Evolutionary conservation across 1,140 invertebrate species (phyloP), one percentile per base, ranked within the genome.

Genomic region (Grapholita molesta): DNA sequence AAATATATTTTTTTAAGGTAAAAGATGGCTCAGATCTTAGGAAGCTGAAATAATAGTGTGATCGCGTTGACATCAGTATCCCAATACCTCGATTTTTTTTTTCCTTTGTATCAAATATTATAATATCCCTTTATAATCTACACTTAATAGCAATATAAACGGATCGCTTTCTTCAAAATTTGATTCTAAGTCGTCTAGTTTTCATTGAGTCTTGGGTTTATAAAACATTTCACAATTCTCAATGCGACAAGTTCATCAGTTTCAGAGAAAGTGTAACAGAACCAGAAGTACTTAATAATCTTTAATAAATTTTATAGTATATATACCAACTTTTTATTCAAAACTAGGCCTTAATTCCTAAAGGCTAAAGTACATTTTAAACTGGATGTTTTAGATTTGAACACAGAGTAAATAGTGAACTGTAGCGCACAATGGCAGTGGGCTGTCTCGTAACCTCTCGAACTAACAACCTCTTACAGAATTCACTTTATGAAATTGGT

Each of bases 401-500:
- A n/a, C 42, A 21, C 21, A 48, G n/a, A 21, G 42, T 48, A 48
- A 48, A 48, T 18, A 30, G 28, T 48, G 42, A 48, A 48, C 42
- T 48, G 42, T 21, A 48, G 42, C 42, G 42, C 18, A 48, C 42
- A 48, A 48, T 48, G 42, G 21, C 42, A 48, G 21, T 48, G 8
- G 42, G 6, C 42, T 48, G 42, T 48, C 42, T 48, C 42, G 42
- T 48, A 48, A 48, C 42, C 42, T 48, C 42, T 18, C 42, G n/a
- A 48, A 48, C 42, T 48, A 48, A 48, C 42, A 48, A 48, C 42
- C 42, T 48, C 42, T 48, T 48, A 48, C 42, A 21, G 42, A 48
- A 21, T 48, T 48, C 42, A 48, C 42, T 48, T 48, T 48, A 48
- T 48, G 42, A 48, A 48, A 48, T 48, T 48, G 42, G 42, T 48